Evolutionary conservation across 2,888 invertebrate species (phyloP), one percentile per base, ranked within the genome.

Genomic region (Branchellion lobata): DNA sequence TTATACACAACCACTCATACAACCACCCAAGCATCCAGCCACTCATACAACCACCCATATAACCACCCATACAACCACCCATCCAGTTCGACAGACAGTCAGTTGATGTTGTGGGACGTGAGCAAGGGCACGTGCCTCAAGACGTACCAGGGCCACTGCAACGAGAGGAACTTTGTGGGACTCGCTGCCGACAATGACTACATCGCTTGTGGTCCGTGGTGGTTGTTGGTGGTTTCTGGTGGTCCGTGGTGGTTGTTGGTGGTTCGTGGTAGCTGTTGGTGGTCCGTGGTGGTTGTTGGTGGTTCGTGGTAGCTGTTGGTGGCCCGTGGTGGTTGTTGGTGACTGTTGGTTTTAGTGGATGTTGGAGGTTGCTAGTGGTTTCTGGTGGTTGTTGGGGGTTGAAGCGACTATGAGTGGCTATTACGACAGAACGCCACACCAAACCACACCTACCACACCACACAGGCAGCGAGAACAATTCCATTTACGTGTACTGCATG

Each of bases 161-260:
- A 96, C 87, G 96, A 96, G 88, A 96, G 96, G 88, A 96, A 96
- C 88, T 96, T 96, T 88, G 95, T 96, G 1, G 96, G 96, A 0
- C 89, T 96, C 73, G 94, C 95, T 0, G 94, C 95, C 0, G 94
- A 95, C 86, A 94, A 93, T 0, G 92, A 94, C 88, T 96, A 95
- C 87, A 91, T 96, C 36, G 94, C 95, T 0, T 96, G 95, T 88
- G 96, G 96, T 79, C 82, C 79, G 87, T 83, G 24, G n/a, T n/a
- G n/a, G n/a, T 18, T 65, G 18, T n/a, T 34, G 1, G 29, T 27
- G n/a, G 69, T n/a, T 8, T 8, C n/a, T 31, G 3, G 27, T 71
- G 34, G n/a, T 33, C n/a, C 27, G n/a, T 31, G 3, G 34, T 31
- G 3, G 8, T 31, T 33, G 34, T 31, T 27, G 8, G n/a, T 71